Conservation (phyloP, 1,140 invertebrate species). For the Drosophila nannoptera region DNA sequence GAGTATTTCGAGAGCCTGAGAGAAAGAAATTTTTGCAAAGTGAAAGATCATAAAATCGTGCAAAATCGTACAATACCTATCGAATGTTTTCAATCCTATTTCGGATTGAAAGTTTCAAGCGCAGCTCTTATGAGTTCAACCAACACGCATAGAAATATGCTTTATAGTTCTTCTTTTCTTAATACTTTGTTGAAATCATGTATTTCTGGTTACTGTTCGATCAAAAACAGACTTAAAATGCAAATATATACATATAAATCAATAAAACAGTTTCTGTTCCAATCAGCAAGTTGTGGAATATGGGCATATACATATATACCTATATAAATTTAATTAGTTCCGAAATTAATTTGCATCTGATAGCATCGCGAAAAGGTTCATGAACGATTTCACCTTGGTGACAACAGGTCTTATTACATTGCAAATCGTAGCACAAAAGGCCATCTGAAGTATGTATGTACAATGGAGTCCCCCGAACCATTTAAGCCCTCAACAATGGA, state of each 20-base stretch:
- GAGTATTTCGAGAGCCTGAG: not conserved
- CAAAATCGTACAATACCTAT: constrained; percentile 7
- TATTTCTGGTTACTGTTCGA: not conserved
- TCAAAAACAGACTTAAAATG: not conserved
- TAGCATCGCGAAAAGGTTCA: constrained; percentile 19
- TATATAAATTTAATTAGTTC: constrained; percentile 28
- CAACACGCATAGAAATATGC: not conserved
- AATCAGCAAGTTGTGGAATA: not conserved
- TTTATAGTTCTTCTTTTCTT: constrained; percentile 5
- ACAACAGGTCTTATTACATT: constrained; percentile 17
- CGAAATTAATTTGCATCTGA: constrained; percentile 16
- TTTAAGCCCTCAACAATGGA: constrained; percentile 52
- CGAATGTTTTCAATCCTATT: not conserved
- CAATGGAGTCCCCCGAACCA: constrained; percentile 41
- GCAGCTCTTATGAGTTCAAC: not conserved
- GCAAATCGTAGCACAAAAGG: constrained; percentile 22
- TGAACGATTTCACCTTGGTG: constrained; percentile 38
- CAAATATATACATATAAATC: constrained; percentile 11
- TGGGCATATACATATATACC: no score
- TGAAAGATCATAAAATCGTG: constrained; percentile 6
- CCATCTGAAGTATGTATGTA: not conserved
- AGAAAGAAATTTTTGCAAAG: constrained; percentile 1
- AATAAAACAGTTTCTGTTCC: not conserved
- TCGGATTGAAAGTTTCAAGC: not conserved
- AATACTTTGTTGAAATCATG: not conserved